phyloP scores from a whole-genome alignment of 2,797 vertebrate genomes.

The Novumbra hubbsi region DNA sequence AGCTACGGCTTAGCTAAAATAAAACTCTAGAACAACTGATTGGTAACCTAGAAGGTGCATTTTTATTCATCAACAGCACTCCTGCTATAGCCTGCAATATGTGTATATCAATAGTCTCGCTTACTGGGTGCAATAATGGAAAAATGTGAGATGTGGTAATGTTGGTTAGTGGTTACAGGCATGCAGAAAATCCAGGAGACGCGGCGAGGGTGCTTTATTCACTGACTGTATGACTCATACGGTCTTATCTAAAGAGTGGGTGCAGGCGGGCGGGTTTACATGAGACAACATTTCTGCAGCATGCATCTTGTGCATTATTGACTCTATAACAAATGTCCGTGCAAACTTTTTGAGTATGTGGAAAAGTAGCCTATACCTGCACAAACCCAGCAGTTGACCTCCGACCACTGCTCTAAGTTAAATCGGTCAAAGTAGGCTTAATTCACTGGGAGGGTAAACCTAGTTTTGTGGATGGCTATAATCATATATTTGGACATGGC shows the following conservation, averaged over 20 bases:
- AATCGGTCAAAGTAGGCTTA: neutral
- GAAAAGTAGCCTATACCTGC: neutral
- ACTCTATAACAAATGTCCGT: neutral
- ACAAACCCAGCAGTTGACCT: neutral
- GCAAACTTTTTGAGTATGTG: neutral
- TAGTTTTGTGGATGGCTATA: neutral
- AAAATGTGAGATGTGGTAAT: slow-evolving; percentile 14
- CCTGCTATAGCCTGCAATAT: neutral
- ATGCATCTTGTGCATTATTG: slow-evolving; percentile 29
- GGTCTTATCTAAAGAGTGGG: slow-evolving; percentile 68
- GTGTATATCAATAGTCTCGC: neutral
- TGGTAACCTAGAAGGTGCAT: neutral
- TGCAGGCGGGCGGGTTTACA: slow-evolving; percentile 40
- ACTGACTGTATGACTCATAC: slow-evolving; percentile 72
- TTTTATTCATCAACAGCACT: neutral
- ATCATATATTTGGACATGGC: neutral
- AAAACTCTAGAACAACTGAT: neutral
- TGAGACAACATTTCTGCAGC: slow-evolving; percentile 55
- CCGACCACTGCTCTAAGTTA: neutral
- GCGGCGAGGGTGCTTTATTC: slow-evolving; percentile 53
- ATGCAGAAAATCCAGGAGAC: slow-evolving; percentile 40
- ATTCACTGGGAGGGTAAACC: neutral
- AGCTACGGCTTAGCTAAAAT: neutral
- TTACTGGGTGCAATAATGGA: neutral
- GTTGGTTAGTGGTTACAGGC: slow-evolving; percentile 36